These are phyloP conservation scores for Trissoscelio sp. DNA, from an alignment of 2,888 invertebrate genomes.

Conservation along the genomic window DNA sequence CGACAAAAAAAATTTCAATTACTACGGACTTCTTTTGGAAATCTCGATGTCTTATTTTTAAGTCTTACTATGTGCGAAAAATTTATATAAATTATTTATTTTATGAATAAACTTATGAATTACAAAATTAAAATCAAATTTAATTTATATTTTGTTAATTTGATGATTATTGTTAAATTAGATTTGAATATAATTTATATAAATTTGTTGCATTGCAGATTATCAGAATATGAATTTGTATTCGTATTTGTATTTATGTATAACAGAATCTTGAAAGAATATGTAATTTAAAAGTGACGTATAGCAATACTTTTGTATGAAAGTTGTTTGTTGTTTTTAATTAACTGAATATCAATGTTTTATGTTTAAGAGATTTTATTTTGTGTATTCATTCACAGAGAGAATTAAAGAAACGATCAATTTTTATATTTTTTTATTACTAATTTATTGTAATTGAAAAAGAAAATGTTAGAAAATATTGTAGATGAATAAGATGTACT, in stretches of 20 bases:
- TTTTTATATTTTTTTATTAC: conserved; percentile 25
- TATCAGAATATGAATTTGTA: no score
- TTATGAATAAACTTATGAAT: neutral
- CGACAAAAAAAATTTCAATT: neutral
- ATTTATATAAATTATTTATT: conserved; percentile 15
- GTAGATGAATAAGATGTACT: conserved; percentile 13
- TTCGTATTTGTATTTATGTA: no score
- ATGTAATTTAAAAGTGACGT: no score
- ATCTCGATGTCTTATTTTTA: conserved; percentile 57
- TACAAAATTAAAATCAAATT: neutral
- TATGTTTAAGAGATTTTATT: conserved; percentile 16
- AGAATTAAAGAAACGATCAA: neutral
- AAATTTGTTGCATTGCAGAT: neutral
- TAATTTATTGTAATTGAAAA: conserved; percentile 23
- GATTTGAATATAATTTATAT: neutral
- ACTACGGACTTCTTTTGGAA: conserved; percentile 25
- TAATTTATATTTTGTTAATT: neutral
- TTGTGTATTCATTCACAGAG: neutral
- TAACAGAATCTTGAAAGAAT: no score
- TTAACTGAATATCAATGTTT: conserved; percentile 11
- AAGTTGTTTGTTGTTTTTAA: conserved; percentile 8
- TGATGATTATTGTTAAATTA: no score
- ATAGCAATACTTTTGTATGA: neutral
- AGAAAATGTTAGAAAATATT: conserved; percentile 1
- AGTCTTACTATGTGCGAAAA: no score